phyloP scores from a whole-genome alignment of 2,797 vertebrate genomes.

The Rhodeus uyekii region DNA sequence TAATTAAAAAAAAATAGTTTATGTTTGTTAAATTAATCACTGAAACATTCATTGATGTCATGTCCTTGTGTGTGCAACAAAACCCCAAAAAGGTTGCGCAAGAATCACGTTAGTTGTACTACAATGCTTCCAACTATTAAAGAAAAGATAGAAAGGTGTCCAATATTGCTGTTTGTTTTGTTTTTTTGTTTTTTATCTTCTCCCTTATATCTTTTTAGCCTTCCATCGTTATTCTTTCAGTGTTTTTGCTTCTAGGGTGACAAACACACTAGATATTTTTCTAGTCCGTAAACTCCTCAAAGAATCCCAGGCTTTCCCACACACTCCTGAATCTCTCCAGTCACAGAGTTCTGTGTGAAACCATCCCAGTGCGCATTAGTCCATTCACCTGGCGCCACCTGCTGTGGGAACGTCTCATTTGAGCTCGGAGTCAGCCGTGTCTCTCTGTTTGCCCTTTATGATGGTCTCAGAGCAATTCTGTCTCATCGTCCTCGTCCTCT shows the following conservation, averaged over 20 bases:
- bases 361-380: background rate
- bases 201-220: background rate
- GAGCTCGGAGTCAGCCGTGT: background rate
- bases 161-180: slow-evolving; percentile 3
- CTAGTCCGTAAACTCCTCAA: background rate
- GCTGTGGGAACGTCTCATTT: background rate
- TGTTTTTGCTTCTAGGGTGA: background rate
- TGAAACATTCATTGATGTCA: slow-evolving; percentile 22
- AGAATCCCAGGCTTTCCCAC: background rate
- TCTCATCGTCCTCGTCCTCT: slow-evolving; percentile 93
- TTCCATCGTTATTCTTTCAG: background rate
- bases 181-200: too few relatives aligned
- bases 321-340: background rate
- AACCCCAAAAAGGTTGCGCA: background rate
- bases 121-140: background rate
- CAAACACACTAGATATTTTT: too few relatives aligned
- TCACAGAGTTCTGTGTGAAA: background rate
- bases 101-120: background rate
- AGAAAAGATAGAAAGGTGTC: background rate
- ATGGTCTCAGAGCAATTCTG: slow-evolving; percentile 81
- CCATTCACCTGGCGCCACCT: background rate
- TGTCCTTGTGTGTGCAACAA: slow-evolving; percentile 14
- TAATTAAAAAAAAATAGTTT: background rate
- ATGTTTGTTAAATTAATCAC: background rate
- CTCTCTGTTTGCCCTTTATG: background rate